Base-by-base conservation (phyloP, 2,113 vertebrate species). In the Melanostigma gelatinosum region DNA sequence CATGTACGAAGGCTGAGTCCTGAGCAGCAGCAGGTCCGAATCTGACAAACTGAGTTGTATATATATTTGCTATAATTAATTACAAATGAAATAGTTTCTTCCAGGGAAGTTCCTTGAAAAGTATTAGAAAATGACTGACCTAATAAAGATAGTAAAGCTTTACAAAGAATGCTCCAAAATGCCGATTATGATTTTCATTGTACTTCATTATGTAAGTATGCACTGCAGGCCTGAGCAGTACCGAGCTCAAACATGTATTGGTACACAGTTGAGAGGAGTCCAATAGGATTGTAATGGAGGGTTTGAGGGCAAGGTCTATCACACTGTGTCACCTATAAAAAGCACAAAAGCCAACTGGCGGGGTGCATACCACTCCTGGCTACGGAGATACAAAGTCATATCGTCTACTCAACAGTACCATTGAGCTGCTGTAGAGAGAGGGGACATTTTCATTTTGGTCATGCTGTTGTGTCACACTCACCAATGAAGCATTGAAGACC, bases 261-360 rank as follows among this genome's bases (percentile, higher is more conserved):
- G 4, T 29, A 48, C 3, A 64, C 81, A 89, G 81, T 84, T 90
- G 91, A 92, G 90, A 94, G 86, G 85, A 90, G 80, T 90, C 87
- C 90, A 87, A 89, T 90, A 89, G 87, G 89, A 93, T 84, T 79
- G 88, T 91, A 89, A 92, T 89, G 90, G 90, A 90, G 80, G 88
- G 88, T 91, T 93, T 87, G 89, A 74, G 88, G 91, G 88, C 88
- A 92, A 79, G 86, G 82, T 83, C 86, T 79, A 88, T 93, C 93
- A 91, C 91, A 87, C 91, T 86, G 90, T 91, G 90, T 90, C 91
- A 92, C 88, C 86, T 89, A 90, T 81, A 84, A 86, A 89, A 91
- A 86, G 87, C 88, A 89, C 89, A 82, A 87, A 85, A 87, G 75
- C 67, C 80, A 83, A 88, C 71, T 77, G 88, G 81, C 86, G 55